phyloP scores from a whole-genome alignment of 1,140 invertebrate species.

The Drosophila orosa region DNA sequence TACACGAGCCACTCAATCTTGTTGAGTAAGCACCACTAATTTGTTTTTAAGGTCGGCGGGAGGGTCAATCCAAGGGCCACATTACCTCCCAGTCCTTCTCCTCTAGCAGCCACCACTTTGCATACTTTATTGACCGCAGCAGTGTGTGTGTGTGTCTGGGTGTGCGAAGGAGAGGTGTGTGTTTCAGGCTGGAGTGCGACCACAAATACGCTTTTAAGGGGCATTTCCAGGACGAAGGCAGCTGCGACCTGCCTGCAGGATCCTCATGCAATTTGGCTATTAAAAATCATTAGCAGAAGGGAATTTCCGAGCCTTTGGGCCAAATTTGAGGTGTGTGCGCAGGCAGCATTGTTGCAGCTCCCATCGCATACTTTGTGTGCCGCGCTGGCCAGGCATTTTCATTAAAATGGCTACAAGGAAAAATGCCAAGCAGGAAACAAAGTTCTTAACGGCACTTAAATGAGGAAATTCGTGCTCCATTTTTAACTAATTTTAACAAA shows the following conservation, averaged over 20 bases:
- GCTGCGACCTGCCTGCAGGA: conserved; percentile 29
- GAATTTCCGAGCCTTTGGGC: conserved; percentile 46
- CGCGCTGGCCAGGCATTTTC: conserved; percentile 59
- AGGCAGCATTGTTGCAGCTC: conserved; percentile 32
- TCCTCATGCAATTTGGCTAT: conserved; percentile 75
- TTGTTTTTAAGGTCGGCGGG: conserved; percentile 65
- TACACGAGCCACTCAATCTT: conserved; percentile 72
- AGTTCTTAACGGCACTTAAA: conserved; percentile 2
- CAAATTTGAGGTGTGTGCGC: conserved; percentile 34
- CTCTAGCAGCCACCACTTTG: conserved; percentile 37
- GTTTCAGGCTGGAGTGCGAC: conserved; percentile 29
- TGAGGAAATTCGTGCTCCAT: not conserved
- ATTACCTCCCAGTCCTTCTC: not conserved
- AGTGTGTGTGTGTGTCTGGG: not conserved
- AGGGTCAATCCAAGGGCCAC: conserved; percentile 16
- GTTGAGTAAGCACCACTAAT: conserved; percentile 79
- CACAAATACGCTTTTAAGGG: conserved; percentile 72
- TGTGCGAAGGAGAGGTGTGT: conserved; percentile 37
- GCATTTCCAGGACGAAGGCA: conserved; percentile 47
- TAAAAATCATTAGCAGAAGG: conserved; percentile 78
- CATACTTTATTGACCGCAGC: conserved; percentile 78
- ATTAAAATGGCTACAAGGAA: conserved; percentile 39
- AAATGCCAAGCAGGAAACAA: conserved; percentile 14
- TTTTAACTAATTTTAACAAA: not conserved
- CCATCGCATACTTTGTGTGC: conserved; percentile 75